These are phyloP conservation scores for Trilocha varians DNA, from an alignment of 2,888 invertebrate species.

Conservation along the genomic window DNA sequence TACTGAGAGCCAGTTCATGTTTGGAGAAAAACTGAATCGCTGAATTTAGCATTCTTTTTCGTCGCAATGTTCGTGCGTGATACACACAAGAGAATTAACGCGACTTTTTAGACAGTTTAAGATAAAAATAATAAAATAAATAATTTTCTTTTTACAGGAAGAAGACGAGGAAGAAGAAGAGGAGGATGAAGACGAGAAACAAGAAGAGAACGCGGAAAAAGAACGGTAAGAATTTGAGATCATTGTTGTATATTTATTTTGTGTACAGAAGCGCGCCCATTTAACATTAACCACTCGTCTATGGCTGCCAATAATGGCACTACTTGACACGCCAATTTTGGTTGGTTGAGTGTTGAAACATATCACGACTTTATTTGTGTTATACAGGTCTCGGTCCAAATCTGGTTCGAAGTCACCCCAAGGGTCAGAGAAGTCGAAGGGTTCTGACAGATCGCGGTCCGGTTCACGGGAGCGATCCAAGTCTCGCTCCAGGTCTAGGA, in stretches of 20 bases:
- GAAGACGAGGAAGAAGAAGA: conserved; percentile 79
- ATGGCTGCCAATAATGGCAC: no score
- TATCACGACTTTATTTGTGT: neutral
- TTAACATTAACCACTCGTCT: no score
- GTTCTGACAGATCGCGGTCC: conserved; percentile 31
- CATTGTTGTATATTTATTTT: neutral
- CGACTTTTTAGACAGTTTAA: no score
- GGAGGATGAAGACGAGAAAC: conserved; percentile 75
- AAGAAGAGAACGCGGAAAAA: conserved; percentile 57
- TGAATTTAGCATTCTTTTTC: no score
- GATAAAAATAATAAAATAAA: no score
- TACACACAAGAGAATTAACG: no score
- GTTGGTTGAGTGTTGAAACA: no score
- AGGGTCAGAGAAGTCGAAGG: conserved; percentile 30
- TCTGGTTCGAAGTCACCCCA: conserved; percentile 57
- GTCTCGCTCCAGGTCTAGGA: conserved; percentile 42
- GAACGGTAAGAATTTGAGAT: conserved; percentile 33
- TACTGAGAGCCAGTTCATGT: no score
- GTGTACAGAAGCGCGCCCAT: no score
- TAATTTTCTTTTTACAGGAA: conserved; percentile 48
- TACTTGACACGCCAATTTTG: no score
- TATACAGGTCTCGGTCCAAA: conserved; percentile 43
- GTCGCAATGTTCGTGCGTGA: no score
- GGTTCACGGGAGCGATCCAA: conserved; percentile 29
- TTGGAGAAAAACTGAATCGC: no score